Base-by-base conservation (phyloP, 53 echinoderm and acorn worm species). In the Luidia sarsii region DNA sequence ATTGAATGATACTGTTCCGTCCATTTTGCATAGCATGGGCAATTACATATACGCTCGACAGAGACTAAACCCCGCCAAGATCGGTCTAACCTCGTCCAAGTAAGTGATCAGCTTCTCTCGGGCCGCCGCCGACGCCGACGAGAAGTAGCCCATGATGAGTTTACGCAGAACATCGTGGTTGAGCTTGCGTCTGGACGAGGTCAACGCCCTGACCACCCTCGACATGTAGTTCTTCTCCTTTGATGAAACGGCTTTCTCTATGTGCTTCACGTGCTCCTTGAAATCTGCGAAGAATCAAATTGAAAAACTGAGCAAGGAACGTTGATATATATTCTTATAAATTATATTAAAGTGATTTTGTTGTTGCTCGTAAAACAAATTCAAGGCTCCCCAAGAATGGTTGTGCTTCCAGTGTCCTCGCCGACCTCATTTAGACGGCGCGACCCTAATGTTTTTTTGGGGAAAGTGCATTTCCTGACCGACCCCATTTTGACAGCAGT, bases 251-350 rank as follows among this genome's bases (percentile, higher is more conserved):
- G 97, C 90, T 49, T 97, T 97, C 66, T 97, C 97, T 39, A 97
- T 97, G 81, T 97, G 97, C 56, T 97, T 97, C 13, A 97, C 97
- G 88, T 97, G 97, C 56, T 97, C 97, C 68, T 89, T 93, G 79
- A 97, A 93, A 79, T 97, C 97, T 97, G 91, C 30, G 67, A 41
- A 57, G 16, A 27, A 79, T 60, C 14, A 41, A 67, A 67, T 16
- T 6, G 19, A 65, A 80, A 48, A 50, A 34, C 52, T 9, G 18
- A n/a, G 19, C 7, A 28, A 2, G 29, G 27, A 46, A 69, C 0
- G 18, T 59, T n/a, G n/a, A n/a, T n/a, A n/a, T n/a, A n/a, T n/a
- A n/a, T n/a, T n/a, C n/a, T n/a, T n/a, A 45, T 14, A 45, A 45
- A 45, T 14, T 45, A 14, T 7, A 14, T 45, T 45, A 7, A 45